Percentiles rank a stretch among this genome's conserved stretches.
Conservation (phyloP, 2,797 vertebrate genomes). For the Acrossocheilus wenchowensis region DNA sequence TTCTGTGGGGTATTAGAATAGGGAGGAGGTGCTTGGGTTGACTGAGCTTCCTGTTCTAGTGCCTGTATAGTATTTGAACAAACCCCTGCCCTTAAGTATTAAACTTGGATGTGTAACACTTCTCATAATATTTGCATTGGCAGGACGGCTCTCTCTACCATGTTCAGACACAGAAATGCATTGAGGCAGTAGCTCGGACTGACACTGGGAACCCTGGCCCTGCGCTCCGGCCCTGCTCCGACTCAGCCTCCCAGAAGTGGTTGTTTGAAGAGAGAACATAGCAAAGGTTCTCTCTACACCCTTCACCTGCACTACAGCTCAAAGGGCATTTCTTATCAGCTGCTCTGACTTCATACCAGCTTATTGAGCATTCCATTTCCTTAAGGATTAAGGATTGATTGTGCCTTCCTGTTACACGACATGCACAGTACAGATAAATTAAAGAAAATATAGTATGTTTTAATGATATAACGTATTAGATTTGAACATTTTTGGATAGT, state of each 20-base stretch:
- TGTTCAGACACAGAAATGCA: slow-evolving; percentile 83
- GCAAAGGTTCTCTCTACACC: slow-evolving; percentile 18
- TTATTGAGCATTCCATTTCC: slow-evolving; percentile 14
- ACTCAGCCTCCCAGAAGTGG: slow-evolving; percentile 86
- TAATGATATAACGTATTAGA: not conserved
- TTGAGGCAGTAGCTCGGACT: slow-evolving; percentile 80
- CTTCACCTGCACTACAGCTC: slow-evolving; percentile 10
- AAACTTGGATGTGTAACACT: not conserved
- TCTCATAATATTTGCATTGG: slow-evolving; percentile 27
- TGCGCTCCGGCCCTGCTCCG: slow-evolving; percentile 80
- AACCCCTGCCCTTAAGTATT: not conserved
- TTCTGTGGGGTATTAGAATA: slow-evolving; percentile 12
- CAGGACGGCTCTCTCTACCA: slow-evolving; percentile 90
- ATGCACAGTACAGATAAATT: not conserved
- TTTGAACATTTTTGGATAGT: not conserved
- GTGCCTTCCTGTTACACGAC: slow-evolving; percentile 19
- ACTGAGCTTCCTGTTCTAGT: slow-evolving; percentile 24
- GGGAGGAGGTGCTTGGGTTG: not conserved
- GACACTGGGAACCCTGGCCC: slow-evolving; percentile 81
- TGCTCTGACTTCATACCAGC: not conserved
- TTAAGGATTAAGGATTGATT: not conserved
- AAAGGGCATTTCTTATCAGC: not conserved
- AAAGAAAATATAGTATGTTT: not conserved
- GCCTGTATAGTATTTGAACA: slow-evolving; percentile 26
- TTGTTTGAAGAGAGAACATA: slow-evolving; percentile 86